A percentile compares a stretch with the other conserved stretches of the same genome.
Evolutionary conservation across 2,113 vertebrate genomes (phyloP).

Genomic region (Eclectus roratus): DNA sequence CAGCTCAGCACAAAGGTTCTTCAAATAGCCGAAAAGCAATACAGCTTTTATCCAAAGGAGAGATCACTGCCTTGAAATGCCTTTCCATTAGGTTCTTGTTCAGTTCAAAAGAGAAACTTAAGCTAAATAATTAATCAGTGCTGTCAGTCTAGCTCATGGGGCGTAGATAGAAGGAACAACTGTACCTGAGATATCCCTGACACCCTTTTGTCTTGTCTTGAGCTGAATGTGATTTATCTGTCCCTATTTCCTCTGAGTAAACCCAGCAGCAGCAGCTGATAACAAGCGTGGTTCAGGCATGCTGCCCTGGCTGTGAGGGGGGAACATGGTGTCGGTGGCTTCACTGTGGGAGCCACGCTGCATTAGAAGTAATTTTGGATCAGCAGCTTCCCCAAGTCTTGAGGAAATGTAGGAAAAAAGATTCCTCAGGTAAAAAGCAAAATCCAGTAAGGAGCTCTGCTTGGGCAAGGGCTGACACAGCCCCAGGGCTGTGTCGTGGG

Average conservation of each 20-base stretch:
- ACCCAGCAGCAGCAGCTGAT: neutral
- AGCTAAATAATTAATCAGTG: slow-evolving; percentile 19
- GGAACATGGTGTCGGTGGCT: rapidly evolving
- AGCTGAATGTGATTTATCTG: neutral
- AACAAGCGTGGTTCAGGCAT: rapidly evolving
- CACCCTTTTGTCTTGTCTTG: neutral
- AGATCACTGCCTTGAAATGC: rapidly evolving
- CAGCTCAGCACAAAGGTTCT: neutral
- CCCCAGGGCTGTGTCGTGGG: rapidly evolving
- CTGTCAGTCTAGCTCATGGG: neutral
- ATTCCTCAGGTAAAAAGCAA: neutral
- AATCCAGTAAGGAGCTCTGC: neutral
- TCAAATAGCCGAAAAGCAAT: neutral
- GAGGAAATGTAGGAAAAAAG: neutral
- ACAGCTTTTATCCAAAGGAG: neutral
- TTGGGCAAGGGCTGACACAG: neutral
- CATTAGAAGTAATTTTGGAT: neutral
- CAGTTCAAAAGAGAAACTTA: neutral
- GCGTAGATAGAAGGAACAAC: neutral
- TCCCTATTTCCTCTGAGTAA: neutral
- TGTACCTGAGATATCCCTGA: neutral
- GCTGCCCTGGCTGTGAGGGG: neutral
- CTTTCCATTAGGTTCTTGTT: neutral
- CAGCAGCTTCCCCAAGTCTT: neutral
- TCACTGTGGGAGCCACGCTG: neutral